Percentiles rank a stretch among this genome's conserved stretches.
Evolutionary conservation across 2,797 vertebrate species (phyloP).

Genomic region (Euthynnus affinis): DNA sequence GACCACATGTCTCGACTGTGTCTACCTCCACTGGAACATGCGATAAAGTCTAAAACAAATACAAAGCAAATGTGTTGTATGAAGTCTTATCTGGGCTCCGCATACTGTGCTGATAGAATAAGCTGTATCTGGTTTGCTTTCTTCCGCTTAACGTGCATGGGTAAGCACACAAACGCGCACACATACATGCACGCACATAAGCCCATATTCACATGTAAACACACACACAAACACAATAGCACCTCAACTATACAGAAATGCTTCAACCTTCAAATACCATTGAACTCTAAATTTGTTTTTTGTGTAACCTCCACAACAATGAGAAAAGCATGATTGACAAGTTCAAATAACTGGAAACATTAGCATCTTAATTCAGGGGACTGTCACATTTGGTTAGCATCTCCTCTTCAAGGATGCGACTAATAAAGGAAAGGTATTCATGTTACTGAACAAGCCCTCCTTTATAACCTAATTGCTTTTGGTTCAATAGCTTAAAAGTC

Average conservation of each 20-base stretch:
- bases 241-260: slow-evolving; percentile 35
- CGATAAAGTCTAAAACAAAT: slow-evolving; percentile 83
- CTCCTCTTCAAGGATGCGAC: slow-evolving; percentile 82
- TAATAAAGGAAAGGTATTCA: slow-evolving; percentile 83
- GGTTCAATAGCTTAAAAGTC: slow-evolving; percentile 88
- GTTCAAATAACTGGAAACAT: slow-evolving; percentile 80
- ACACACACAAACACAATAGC: slow-evolving; percentile 20
- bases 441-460: slow-evolving; percentile 83
- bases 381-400: slow-evolving; percentile 82
- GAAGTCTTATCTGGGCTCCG: slow-evolving; percentile 75
- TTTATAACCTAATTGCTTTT: slow-evolving; percentile 88
- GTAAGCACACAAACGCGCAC: slow-evolving; percentile 27
- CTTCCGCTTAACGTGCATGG: slow-evolving; percentile 59
- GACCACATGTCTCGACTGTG: slow-evolving; percentile 82
- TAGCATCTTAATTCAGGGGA: slow-evolving; percentile 82
- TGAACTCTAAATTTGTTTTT: slow-evolving; percentile 71
- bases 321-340: slow-evolving; percentile 77
- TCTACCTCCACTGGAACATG: slow-evolving; percentile 74
- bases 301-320: slow-evolving; percentile 38
- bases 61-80: slow-evolving; percentile 76
- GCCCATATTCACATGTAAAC: slow-evolving; percentile 31
- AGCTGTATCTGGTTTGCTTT: slow-evolving; percentile 71
- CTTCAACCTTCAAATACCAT: slow-evolving; percentile 75
- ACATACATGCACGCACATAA: slow-evolving; percentile 3
- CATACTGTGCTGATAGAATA: slow-evolving; percentile 73